phyloP scores from a whole-genome alignment of 2,797 vertebrate species.

The Pempheris klunzingeri region DNA sequence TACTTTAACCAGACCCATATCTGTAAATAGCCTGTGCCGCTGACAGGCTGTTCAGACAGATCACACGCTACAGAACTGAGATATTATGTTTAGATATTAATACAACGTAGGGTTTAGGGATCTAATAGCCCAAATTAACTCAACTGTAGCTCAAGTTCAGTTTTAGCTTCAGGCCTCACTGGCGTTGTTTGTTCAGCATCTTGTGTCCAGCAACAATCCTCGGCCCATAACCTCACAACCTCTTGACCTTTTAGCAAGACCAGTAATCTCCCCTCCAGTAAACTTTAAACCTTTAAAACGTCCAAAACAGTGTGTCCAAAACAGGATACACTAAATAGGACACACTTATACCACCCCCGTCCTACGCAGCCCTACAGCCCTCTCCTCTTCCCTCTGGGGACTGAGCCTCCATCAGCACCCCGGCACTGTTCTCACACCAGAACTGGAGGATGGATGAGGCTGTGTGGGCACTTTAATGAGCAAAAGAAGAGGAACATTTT shows the following conservation, averaged over 20 bases:
- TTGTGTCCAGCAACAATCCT: constrained; percentile 51
- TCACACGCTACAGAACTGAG: constrained; percentile 50
- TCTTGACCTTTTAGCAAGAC: constrained; percentile 59
- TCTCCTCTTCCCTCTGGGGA: constrained; percentile 26
- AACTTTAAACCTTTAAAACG: constrained; percentile 62
- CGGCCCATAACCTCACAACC: constrained; percentile 47
- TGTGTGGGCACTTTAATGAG: background rate
- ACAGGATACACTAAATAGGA: constrained; percentile 28
- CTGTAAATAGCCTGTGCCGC: constrained; percentile 73
- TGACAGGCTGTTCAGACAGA: constrained; percentile 63
- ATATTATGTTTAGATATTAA: constrained; percentile 67
- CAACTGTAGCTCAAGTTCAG: constrained; percentile 24
- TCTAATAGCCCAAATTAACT: constrained; percentile 52
- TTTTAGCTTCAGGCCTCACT: constrained; percentile 28
- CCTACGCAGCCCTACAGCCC: background rate
- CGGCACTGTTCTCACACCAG: constrained; percentile 14
- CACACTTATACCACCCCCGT: background rate
- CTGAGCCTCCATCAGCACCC: constrained; percentile 44
- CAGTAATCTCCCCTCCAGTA: constrained; percentile 54
- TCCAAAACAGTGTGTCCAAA: constrained; percentile 44
- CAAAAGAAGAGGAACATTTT: background rate
- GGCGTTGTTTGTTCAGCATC: constrained; percentile 40
- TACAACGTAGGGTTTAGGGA: constrained; percentile 47
- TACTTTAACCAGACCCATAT: constrained; percentile 67
- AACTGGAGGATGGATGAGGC: background rate